A percentile compares a stretch with the other conserved stretches of the same genome.
Conservation (phyloP, 2,113 vertebrate species). For the Pterocles burchelli region DNA sequence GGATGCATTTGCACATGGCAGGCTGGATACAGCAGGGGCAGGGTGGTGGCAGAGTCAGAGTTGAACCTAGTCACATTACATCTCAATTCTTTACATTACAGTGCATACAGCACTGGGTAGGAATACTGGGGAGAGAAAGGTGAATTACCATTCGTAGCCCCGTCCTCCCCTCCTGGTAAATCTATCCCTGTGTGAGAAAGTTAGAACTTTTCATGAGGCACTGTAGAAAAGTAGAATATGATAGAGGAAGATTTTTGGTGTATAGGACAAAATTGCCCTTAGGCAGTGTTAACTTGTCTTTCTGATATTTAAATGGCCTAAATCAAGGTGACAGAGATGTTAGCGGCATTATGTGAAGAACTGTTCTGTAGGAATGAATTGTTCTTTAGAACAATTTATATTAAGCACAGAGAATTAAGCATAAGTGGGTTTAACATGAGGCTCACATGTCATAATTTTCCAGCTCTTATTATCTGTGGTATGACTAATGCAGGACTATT, state of each 20-base stretch:
- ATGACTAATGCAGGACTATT: constrained; percentile 59
- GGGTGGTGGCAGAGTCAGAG: background rate
- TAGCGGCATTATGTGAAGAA: constrained; percentile 46
- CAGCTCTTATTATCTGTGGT: constrained; percentile 54
- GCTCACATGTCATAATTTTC: constrained; percentile 50
- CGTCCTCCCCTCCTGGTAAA: background rate
- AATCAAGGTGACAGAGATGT: constrained; percentile 56
- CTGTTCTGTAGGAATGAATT: constrained; percentile 37
- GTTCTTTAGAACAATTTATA: constrained; percentile 56
- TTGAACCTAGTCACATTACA: background rate
- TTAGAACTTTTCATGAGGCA: background rate
- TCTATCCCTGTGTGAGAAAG: background rate
- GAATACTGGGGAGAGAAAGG: background rate
- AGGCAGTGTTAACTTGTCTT: constrained; percentile 37
- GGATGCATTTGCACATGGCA: background rate
- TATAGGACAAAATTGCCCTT: constrained; percentile 27
- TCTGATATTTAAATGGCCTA: constrained; percentile 56
- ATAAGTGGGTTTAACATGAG: constrained; percentile 60
- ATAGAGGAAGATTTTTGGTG: background rate
- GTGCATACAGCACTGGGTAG: background rate
- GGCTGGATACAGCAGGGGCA: background rate
- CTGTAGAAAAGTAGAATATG: background rate
- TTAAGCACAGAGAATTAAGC: constrained; percentile 40
- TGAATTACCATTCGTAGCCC: background rate
- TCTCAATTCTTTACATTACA: background rate